Evolutionary conservation across 2,888 invertebrate species (phyloP).

Genomic region (Spialia ferax): DNA sequence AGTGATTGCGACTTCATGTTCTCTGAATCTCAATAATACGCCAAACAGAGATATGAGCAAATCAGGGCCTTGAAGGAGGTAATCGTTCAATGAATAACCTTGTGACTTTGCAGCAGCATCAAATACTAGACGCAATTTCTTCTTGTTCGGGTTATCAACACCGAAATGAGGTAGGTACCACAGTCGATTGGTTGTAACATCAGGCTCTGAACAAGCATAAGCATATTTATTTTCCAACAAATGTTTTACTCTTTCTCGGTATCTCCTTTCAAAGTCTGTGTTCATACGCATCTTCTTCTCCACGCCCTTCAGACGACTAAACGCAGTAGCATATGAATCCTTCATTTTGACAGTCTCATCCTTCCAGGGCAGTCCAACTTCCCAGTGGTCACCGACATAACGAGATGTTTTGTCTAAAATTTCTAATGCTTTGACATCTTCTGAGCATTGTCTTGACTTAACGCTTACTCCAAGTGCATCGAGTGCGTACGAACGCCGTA

Average conservation of each 20-base stretch:
- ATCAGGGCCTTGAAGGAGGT: not conserved
- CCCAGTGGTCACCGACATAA: not conserved
- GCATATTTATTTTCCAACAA: not conserved
- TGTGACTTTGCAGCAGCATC: not conserved
- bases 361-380: not conserved
- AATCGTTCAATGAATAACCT: not conserved
- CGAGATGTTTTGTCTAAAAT: not conserved
- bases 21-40: not conserved
- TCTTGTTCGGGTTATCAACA: conserved; percentile 4
- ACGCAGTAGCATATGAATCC: not conserved
- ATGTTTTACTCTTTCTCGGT: conserved; percentile 1
- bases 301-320: not conserved
- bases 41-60: conserved; percentile 1
- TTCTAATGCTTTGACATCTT: not conserved
- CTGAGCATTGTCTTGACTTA: not conserved
- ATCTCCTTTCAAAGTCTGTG: not conserved
- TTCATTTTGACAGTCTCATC: not conserved
- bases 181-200: not conserved
- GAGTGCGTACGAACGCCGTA: conserved; percentile 6
- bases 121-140: conserved; percentile 1
- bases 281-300: conserved; percentile 3
- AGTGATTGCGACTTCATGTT: not conserved
- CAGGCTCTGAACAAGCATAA: not conserved
- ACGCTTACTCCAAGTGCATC: conserved; percentile 3
- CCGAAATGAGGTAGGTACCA: not conserved